Percentiles rank a stretch among this genome's conserved stretches.
Conservation (phyloP, 2,888 invertebrate genomes). For the Cremastobaeus sp. region DNA sequence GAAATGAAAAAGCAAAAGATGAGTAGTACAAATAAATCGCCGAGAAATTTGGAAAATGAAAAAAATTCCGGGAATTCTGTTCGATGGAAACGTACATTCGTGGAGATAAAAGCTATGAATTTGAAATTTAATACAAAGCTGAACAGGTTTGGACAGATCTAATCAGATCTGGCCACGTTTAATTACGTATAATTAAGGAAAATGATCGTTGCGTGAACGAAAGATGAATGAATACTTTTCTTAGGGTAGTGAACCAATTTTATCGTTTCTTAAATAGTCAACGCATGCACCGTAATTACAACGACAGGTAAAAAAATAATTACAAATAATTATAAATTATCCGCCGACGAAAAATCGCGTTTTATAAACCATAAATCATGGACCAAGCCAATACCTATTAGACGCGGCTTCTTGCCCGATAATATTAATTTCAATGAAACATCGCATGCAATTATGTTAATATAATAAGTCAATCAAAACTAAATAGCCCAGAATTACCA, state of each 20-base stretch:
- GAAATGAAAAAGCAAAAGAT: too few relatives aligned
- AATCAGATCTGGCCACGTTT: constrained; percentile 10
- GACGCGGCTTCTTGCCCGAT: too few relatives aligned
- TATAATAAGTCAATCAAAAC: constrained; percentile 41
- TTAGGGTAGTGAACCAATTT: background rate
- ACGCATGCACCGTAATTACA: constrained; percentile 15
- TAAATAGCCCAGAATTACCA: constrained; percentile 34
- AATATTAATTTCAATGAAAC: constrained; percentile 22
- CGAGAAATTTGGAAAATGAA: too few relatives aligned
- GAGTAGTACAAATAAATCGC: too few relatives aligned
- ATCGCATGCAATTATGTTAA: constrained; percentile 35
- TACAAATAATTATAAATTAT: constrained; percentile 6
- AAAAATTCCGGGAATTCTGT: too few relatives aligned
- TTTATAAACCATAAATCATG: constrained; percentile 22
- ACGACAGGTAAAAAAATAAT: background rate
- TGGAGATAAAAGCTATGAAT: too few relatives aligned
- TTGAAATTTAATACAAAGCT: too few relatives aligned
- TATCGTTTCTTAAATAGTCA: constrained; percentile 3
- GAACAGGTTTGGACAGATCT: constrained; percentile 1
- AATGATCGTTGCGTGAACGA: constrained; percentile 3
- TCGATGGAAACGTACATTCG: background rate
- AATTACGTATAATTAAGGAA: constrained; percentile 13
- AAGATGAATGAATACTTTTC: constrained; percentile 5
- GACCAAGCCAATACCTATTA: background rate
- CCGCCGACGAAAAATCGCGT: constrained; percentile 3